These are phyloP conservation scores for Heliothis peltigera DNA, from an alignment of 2,888 invertebrate genomes.

Conservation along the genomic window DNA sequence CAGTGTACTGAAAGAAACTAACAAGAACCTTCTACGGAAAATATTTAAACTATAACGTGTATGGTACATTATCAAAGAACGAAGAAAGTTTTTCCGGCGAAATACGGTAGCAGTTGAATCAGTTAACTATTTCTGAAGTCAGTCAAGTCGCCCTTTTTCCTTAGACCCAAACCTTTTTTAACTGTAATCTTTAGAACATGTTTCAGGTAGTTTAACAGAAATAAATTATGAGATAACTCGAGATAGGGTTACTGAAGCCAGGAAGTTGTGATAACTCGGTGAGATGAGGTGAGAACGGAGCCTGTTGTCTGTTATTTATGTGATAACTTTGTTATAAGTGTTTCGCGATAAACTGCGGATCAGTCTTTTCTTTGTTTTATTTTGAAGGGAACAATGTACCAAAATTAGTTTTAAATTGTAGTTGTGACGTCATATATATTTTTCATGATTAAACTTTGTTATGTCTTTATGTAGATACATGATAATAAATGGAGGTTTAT, in stretches of 20 bases:
- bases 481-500: background rate
- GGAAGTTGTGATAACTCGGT: conserved; percentile 32
- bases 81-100: no score
- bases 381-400: background rate
- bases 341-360: conserved; percentile 30
- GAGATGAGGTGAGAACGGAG: conserved; percentile 41
- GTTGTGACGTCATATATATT: background rate
- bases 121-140: background rate
- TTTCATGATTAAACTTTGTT: background rate
- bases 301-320: conserved; percentile 42
- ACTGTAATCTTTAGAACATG: conserved; percentile 12
- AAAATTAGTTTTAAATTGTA: background rate
- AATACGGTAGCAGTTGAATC: no score
- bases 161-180: conserved; percentile 12
- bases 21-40: no score
- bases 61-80: no score
- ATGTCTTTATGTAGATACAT: background rate
- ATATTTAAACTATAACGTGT: no score
- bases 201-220: conserved; percentile 30
- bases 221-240: conserved; percentile 41
- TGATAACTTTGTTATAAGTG: conserved; percentile 36
- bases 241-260: conserved; percentile 15
- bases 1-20: no score
- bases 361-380: conserved; percentile 14
- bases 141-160: conserved; percentile 1